Evolutionary conservation across 2,888 invertebrate species (phyloP), one percentile per base, ranked within the genome.

Genomic region (Crocallis elinguaria): DNA sequence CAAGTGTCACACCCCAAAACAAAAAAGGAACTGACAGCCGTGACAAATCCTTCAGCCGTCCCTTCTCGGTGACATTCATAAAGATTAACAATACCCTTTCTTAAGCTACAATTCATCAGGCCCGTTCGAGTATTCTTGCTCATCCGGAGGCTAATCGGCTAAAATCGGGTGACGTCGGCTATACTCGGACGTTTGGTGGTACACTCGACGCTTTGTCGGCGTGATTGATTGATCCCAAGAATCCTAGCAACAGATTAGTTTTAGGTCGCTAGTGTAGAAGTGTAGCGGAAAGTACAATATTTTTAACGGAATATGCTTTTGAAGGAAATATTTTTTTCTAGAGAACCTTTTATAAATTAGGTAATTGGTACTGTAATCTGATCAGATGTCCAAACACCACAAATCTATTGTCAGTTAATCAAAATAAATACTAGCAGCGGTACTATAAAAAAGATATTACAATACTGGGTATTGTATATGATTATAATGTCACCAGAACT

Each of bases 211-310:
- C 71, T 75, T 77, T 79, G 77, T 77, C 73, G 64, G 50, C 21
- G 69, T 79, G 80, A 80, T 77, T 79, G 80, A 80, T 80, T 69
- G 73, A 66, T 66, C 67, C 62, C 45, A 62, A 65, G 64, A 64
- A 63, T 65, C 55, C 38, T 52, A 64, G 64, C 67, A 67, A 72
- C 69, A 75, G 72, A 72, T 74, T 75, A 71, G 53, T 58, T 64
- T 56, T 35, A 30, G 27, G 64, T 62, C 38, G 49, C 23, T 14
- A 58, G 33, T 59, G 51, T 16, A n/a, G 19, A 45, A 37, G 35
- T 14, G 9, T 2, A 49, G 55, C 49, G 49, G 12, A 30, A 27
- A 36, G 9, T n/a, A n/a, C n/a, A n/a, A n/a, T n/a, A n/a, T n/a
- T n/a, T n/a, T n/a, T n/a, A n/a, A n/a, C n/a, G n/a, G n/a, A n/a